These are phyloP conservation scores for Rhineura floridana DNA, from an alignment of 2,113 vertebrate genomes.

Conservation along the genomic window DNA sequence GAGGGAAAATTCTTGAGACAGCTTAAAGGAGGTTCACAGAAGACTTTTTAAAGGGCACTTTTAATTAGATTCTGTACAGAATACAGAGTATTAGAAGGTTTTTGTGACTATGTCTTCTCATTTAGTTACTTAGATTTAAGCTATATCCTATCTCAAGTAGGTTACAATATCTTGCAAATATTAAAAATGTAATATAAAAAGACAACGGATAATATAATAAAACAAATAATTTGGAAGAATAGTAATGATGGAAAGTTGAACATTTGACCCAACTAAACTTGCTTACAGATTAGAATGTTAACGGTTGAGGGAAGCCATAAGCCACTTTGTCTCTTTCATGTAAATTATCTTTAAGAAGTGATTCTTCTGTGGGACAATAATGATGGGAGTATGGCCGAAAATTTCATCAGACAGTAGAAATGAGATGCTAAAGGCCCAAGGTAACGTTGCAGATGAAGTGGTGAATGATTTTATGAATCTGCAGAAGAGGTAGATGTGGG, in stretches of 20 bases:
- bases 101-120: neutral
- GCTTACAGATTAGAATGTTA: neutral
- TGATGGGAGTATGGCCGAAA: neutral
- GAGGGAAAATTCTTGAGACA: neutral
- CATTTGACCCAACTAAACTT: neutral
- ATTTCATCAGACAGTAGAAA: constrained; percentile 12
- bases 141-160: neutral
- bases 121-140: neutral
- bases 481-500: neutral
- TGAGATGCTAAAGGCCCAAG: neutral
- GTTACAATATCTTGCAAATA: neutral
- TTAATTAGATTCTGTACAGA: neutral
- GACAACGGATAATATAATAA: neutral
- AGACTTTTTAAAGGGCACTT: neutral
- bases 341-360: neutral
- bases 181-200: neutral
- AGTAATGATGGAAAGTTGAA: neutral
- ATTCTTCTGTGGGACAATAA: neutral
- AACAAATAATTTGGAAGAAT: neutral
- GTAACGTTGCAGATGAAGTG: neutral
- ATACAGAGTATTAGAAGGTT: neutral
- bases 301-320: neutral
- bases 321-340: neutral
- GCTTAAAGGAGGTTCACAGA: neutral
- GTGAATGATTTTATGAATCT: constrained; percentile 11